Evolutionary conservation across 2,888 invertebrate species (phyloP), one percentile per base, ranked within the genome.

Genomic region (Onthophagus sagittarius): DNA sequence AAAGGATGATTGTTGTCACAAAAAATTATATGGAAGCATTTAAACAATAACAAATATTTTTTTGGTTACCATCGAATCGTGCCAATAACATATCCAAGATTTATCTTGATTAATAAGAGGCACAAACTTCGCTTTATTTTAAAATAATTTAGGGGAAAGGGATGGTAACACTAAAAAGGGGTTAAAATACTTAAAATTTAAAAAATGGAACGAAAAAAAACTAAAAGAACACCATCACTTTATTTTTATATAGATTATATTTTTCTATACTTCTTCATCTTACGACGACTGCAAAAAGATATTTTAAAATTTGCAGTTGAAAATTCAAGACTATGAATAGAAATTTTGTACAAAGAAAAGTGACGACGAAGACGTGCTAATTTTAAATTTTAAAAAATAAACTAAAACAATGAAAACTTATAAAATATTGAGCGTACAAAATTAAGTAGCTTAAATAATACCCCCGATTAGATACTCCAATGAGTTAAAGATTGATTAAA

Each of bases 241-340:
- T 83, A 83, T 83, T 83, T 82, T 83, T 83, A 81, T 83, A 83
- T 79, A 76, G 78, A 81, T 79, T 79, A 80, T 83, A 81, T 82
- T 81, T 83, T 82, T 82, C 80, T 81, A 81, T 70, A 73, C 75
- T 75, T 77, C 75, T 74, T 76, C 72, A 76, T 13, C 67, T 67
- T 53, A 7, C 39, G 39, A 53, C 39, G 7, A 53, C 11, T 53
- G 39, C 7, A 53, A 53, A 11, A 9, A 7, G 39, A 53, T 53
- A 9, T 11, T 53, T 53, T 23, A 23, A 23, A 23, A 23, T 23
- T 53, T 11, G 7, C 39, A 4, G 39, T 53, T 11, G 39, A 11
- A 53, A 1, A 11, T 53, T 53, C 23, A 23, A 23, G 39, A 53
- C 39, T 53, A 53, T 53, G 39, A 53, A 53, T 53, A 53, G 11